phyloP scores from a whole-genome alignment of 2,888 invertebrate species.

The Aphidoletes aphidimyza region DNA sequence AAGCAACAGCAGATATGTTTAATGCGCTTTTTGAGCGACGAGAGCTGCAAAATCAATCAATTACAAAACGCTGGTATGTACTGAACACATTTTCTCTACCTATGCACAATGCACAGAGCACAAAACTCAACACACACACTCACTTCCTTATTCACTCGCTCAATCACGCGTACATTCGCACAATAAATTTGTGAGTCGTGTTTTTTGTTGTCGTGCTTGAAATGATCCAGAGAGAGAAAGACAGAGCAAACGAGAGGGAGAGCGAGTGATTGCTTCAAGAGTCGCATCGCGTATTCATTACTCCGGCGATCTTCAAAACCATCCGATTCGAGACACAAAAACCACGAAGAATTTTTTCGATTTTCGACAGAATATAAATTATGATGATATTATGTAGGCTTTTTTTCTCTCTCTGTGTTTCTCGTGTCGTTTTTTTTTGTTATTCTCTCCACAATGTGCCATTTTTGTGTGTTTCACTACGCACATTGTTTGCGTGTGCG shows the following conservation, averaged over 20 bases:
- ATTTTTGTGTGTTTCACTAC: conserved; percentile 15
- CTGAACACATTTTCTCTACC: not conserved
- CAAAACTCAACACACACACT: no score
- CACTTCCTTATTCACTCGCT: not conserved
- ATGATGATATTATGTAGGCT: conserved; percentile 33
- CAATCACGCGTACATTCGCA: not conserved
- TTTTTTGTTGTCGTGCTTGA: not conserved
- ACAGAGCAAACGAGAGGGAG: no score
- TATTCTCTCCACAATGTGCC: not conserved
- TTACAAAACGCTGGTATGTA: conserved; percentile 33
- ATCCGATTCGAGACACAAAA: conserved; percentile 27
- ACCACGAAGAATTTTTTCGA: conserved; percentile 39
- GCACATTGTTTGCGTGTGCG: not conserved
- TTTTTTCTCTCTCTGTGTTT: not conserved
- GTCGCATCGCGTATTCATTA: not conserved
- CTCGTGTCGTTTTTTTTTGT: not conserved
- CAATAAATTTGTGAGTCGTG: not conserved
- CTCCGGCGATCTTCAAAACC: conserved; percentile 19
- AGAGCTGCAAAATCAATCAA: conserved; percentile 39
- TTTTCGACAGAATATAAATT: conserved; percentile 51
- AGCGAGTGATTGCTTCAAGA: no score
- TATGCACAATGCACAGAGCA: no score
- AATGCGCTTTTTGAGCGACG: not conserved
- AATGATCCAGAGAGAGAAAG: no score
- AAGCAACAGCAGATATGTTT: not conserved